Conservation (phyloP, 2,888 invertebrate species). For the Melangyna quadrimaculata region DNA sequence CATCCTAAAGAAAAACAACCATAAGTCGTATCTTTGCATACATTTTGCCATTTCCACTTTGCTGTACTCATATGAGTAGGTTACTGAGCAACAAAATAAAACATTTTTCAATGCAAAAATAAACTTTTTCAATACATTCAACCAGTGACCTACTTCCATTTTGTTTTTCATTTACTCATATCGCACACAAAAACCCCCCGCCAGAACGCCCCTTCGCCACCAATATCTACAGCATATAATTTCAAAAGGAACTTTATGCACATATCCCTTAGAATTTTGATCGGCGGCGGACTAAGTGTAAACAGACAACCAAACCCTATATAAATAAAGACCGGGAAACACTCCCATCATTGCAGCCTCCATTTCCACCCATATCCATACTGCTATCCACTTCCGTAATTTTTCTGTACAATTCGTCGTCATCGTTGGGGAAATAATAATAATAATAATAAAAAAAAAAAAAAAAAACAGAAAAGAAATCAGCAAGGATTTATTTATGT, state of each 20-base stretch:
- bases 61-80: background rate
- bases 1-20: too few species aligned
- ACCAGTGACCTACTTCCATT: slow-evolving; percentile 62
- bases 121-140: slow-evolving; percentile 57
- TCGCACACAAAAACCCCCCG: background rate
- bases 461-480: slow-evolving; percentile 4
- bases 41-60: background rate
- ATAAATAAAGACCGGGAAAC: slow-evolving; percentile 3
- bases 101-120: background rate
- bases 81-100: background rate
- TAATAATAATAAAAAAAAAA: background rate
- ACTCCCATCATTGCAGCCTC: background rate
- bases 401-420: slow-evolving; percentile 3
- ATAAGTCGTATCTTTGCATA: too few species aligned
- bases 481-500: slow-evolving; percentile 40
- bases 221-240: slow-evolving; percentile 2
- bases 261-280: slow-evolving; percentile 47
- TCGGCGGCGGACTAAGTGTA: slow-evolving; percentile 48
- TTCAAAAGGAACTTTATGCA: slow-evolving; percentile 26
- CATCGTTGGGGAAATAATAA: background rate
- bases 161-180: slow-evolving; percentile 25
- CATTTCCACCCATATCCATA: background rate
- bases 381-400: slow-evolving; percentile 31
- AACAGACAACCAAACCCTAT: slow-evolving; percentile 29
- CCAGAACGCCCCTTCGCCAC: slow-evolving; percentile 3